phyloP scores from a whole-genome alignment of 2,113 vertebrate genomes.

The Dicentrarchus labrax region DNA sequence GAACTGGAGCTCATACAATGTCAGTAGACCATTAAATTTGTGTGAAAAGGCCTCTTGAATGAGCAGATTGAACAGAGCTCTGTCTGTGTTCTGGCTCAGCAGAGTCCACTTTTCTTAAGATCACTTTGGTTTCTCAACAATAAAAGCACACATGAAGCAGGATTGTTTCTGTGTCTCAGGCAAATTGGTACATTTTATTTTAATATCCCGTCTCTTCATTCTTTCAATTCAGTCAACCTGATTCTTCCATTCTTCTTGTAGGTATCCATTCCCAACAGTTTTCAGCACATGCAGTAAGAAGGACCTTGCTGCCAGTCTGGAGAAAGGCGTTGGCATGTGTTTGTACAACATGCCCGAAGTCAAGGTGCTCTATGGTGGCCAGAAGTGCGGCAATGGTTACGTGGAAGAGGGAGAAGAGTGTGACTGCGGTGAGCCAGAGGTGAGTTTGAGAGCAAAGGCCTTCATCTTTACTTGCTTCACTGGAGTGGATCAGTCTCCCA shows the following conservation, averaged over 20 bases:
- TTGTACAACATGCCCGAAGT: conserved; percentile 97
- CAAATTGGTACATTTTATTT: not conserved
- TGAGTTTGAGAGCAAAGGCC: conserved; percentile 58
- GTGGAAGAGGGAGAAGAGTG: conserved; percentile 98
- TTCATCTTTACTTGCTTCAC: conserved; percentile 5
- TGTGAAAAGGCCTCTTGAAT: conserved; percentile 45
- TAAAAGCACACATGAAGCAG: conserved; percentile 18
- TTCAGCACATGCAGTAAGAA: conserved; percentile 98
- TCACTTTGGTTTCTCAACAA: conserved; percentile 7
- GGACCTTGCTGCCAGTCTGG: conserved; percentile 94
- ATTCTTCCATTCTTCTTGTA: conserved; percentile 52
- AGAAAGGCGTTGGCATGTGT: conserved; percentile 98
- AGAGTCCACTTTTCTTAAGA: conserved; percentile 5
- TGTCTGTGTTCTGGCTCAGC: conserved; percentile 11
- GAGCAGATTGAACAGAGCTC: conserved; percentile 26
- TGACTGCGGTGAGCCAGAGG: conserved; percentile 97
- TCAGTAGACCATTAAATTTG: conserved; percentile 51
- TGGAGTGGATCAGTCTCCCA: conserved; percentile 12
- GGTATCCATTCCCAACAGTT: conserved; percentile 94
- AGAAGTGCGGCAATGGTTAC: conserved; percentile 96
- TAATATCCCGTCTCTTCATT: not conserved
- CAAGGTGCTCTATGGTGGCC: conserved; percentile 94
- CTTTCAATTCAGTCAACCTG: not conserved
- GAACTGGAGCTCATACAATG: conserved; percentile 35
- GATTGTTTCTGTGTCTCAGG: not conserved